Evolutionary conservation across 2,888 invertebrate species (phyloP), one percentile per base, ranked within the genome.

Genomic region (Diarsia rubi): DNA sequence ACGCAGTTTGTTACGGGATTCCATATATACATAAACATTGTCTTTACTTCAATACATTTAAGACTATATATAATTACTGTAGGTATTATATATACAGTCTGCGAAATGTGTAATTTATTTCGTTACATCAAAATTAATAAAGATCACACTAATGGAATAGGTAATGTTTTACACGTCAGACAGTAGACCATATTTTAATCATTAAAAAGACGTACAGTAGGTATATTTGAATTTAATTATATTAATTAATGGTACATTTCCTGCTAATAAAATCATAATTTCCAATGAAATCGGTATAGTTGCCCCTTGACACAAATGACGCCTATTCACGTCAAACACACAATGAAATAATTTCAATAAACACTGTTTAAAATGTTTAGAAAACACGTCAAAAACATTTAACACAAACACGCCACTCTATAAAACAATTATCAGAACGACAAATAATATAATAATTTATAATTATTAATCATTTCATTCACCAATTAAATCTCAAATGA

Each of bases 321-420:
- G 31, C 0, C n/a, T 68, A 24, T 62, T 27, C 21, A 2, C 9
- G 24, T 31, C 60, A 73, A 73, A 73, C 21, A 27, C 66, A 59
- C 8, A 60, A 59, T 19, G 16, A 64, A 16, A 14, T 24, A 0
- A 31, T 44, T 68, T 12, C 1, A 14, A 52, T 31, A 21, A 60
- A n/a, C 27, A 62, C 24, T 14, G 3, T 49, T 24, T 59, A 27
- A 24, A 68, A 37, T 42, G n/a, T 47, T 27, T n/a, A 65, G 21
- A 27, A 49, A 64, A 60, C 21, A 19, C 69, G 27, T 47, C 19
- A 59, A 57, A 72, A 73, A 60, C 59, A 79, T n/a, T 27, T 42
- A 44, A 63, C 8, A 67, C 44, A 63, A 69, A 66, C 66, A 16
- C 72, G 60, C 66, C 66, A 78, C 69, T 69, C 52, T 24, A 63